Conservation (phyloP, 2,113 vertebrate genomes). For the Syrrhaptes paradoxus region DNA sequence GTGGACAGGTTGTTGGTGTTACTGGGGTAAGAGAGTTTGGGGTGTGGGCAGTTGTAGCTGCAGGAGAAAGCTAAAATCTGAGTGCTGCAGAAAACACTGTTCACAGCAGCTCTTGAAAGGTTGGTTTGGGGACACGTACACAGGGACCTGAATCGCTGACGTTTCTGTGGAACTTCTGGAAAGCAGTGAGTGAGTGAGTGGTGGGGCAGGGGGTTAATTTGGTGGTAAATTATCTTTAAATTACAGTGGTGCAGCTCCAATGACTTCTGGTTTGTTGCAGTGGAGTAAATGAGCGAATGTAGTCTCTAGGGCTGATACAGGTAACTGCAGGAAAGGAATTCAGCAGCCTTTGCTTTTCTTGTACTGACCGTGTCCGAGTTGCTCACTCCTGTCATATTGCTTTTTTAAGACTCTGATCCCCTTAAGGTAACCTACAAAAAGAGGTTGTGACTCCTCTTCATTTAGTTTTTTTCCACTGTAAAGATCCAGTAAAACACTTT, state of each 20-base stretch:
- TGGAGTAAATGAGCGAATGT: background rate
- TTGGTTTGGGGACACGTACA: accelerated
- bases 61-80: background rate
- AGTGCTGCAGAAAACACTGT: background rate
- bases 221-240: background rate
- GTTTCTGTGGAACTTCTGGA: background rate
- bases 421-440: background rate
- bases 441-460: background rate
- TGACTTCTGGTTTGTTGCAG: background rate
- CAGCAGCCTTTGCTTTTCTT: background rate
- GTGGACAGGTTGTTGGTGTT: background rate
- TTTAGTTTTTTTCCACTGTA: background rate
- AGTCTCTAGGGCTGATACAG: background rate
- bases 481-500: background rate
- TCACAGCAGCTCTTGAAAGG: background rate
- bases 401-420: background rate
- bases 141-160: background rate
- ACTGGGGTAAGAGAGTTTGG: background rate
- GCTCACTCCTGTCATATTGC: background rate
- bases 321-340: background rate
- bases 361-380: background rate
- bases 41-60: background rate
- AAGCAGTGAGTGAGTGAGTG: background rate
- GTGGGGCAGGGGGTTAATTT: background rate
- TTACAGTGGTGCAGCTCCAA: background rate